A percentile compares a stretch with the other conserved stretches of the same genome.
These are phyloP conservation scores for Protobothrops mucrosquamatus DNA, from an alignment of 2,113 vertebrate genomes.

Conservation along the genomic window DNA sequence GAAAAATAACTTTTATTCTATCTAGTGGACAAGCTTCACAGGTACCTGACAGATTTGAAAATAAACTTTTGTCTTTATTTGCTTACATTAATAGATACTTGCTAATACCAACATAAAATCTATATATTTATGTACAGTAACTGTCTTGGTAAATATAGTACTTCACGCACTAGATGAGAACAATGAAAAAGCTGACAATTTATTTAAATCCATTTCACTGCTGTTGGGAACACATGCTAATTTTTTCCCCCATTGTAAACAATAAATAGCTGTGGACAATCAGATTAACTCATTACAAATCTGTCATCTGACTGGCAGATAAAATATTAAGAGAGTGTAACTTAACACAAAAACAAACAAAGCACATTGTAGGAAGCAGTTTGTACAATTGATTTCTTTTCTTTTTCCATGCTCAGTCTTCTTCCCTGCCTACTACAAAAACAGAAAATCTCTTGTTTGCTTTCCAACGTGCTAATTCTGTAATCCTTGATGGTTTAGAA, in stretches of 20 bases:
- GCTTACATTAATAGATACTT: slow-evolving; percentile 10
- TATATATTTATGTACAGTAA: slow-evolving; percentile 26
- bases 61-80: neutral
- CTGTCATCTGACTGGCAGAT: neutral
- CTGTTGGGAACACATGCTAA: neutral
- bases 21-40: neutral
- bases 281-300: neutral
- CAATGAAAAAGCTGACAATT: neutral
- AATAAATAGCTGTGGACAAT: neutral
- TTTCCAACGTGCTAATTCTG: neutral
- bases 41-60: neutral
- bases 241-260: neutral
- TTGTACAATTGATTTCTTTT: neutral
- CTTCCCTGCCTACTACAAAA: neutral
- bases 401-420: neutral
- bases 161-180: slow-evolving; percentile 25
- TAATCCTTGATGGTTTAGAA: neutral
- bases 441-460: neutral
- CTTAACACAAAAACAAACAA: neutral
- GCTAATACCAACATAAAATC: neutral
- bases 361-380: neutral
- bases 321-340: neutral
- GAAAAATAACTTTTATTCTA: neutral
- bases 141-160: slow-evolving; percentile 12
- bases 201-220: rapidly evolving